Evolutionary conservation across 1,140 invertebrate species (phyloP).

Genomic region (Drosophila ambigua): DNA sequence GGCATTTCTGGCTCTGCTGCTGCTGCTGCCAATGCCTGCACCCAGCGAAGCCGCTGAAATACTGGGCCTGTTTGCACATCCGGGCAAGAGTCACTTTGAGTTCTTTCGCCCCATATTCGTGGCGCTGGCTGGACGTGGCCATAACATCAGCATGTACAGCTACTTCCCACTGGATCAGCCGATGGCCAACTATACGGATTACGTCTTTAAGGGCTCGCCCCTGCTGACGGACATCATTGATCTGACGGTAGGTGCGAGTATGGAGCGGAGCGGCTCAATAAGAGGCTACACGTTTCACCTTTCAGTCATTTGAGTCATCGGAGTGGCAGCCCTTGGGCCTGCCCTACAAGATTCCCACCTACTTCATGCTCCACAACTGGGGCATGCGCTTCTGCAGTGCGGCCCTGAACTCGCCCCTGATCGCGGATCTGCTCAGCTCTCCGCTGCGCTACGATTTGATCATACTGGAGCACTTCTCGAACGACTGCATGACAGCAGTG

Average conservation of each 20-base stretch:
- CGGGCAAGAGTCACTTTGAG: slow-evolving; percentile 88
- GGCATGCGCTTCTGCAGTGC: slow-evolving; percentile 85
- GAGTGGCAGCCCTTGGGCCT: slow-evolving; percentile 31
- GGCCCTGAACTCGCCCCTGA: slow-evolving; percentile 84
- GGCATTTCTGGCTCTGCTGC: not conserved
- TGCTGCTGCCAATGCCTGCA: slow-evolving; percentile 7
- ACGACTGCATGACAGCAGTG: slow-evolving; percentile 86
- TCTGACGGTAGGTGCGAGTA: slow-evolving; percentile 41
- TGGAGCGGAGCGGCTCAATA: no score
- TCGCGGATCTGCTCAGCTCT: slow-evolving; percentile 60
- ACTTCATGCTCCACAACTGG: slow-evolving; percentile 64
- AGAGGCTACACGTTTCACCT: not conserved
- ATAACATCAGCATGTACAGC: slow-evolving; percentile 88
- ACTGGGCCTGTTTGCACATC: slow-evolving; percentile 87
- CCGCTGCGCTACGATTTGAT: slow-evolving; percentile 86
- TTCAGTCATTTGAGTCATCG: slow-evolving; percentile 39
- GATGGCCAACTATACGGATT: slow-evolving; percentile 86
- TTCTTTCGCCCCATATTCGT: slow-evolving; percentile 87
- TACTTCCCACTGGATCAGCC: slow-evolving; percentile 85
- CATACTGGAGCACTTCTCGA: slow-evolving; percentile 87
- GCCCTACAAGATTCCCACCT: slow-evolving; percentile 64
- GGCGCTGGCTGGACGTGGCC: slow-evolving; percentile 86
- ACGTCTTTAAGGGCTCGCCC: slow-evolving; percentile 83
- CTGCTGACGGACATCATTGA: slow-evolving; percentile 80
- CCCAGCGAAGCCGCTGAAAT: slow-evolving; percentile 71